Percentiles rank a stretch among this genome's conserved stretches.
Evolutionary conservation across 1,140 invertebrate species (phyloP).

Genomic region (Drosophila kohkoa): DNA sequence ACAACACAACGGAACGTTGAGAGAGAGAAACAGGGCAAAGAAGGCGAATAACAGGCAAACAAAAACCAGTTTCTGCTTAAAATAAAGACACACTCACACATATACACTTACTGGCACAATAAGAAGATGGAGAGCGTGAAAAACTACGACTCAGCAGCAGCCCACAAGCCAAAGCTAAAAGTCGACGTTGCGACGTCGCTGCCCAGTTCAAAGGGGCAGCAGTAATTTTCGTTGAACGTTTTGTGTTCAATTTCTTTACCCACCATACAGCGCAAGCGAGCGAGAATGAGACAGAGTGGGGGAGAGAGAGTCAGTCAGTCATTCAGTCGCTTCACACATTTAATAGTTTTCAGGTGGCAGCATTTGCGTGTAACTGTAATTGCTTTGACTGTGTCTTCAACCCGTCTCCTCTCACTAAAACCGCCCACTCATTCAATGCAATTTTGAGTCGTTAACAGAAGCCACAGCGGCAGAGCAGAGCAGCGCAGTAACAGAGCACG

Average conservation of each 20-base stretch:
- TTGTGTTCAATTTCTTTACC: slow-evolving; percentile 38
- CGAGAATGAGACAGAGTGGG: not conserved
- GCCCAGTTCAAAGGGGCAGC: slow-evolving; percentile 69
- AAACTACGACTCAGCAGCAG: slow-evolving; percentile 64
- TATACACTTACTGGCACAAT: slow-evolving; percentile 36
- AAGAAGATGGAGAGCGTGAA: slow-evolving; percentile 73
- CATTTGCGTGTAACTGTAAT: slow-evolving; percentile 49
- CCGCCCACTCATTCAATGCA: slow-evolving; percentile 39
- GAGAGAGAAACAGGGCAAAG: slow-evolving; percentile 36
- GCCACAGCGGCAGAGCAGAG: not conserved
- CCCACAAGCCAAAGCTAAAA: slow-evolving; percentile 12
- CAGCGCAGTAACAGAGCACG: slow-evolving; percentile 33
- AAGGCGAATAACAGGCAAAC: slow-evolving; percentile 46
- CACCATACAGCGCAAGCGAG: not conserved
- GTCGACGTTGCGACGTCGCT: slow-evolving; percentile 35
- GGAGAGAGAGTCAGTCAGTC: slow-evolving; percentile 11
- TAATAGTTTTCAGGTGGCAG: slow-evolving; percentile 67
- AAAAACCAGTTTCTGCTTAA: slow-evolving; percentile 79
- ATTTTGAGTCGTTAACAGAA: slow-evolving; percentile 38
- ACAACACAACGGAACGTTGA: slow-evolving; percentile 64
- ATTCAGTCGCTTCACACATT: slow-evolving; percentile 31
- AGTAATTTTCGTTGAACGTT: slow-evolving; percentile 55
- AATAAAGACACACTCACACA: slow-evolving; percentile 63
- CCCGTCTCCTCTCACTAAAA: slow-evolving; percentile 1
- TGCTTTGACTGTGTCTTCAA: slow-evolving; percentile 30